Evolutionary conservation across 2,888 invertebrate genomes (phyloP).

Genomic region (Osedax fenrisi): DNA sequence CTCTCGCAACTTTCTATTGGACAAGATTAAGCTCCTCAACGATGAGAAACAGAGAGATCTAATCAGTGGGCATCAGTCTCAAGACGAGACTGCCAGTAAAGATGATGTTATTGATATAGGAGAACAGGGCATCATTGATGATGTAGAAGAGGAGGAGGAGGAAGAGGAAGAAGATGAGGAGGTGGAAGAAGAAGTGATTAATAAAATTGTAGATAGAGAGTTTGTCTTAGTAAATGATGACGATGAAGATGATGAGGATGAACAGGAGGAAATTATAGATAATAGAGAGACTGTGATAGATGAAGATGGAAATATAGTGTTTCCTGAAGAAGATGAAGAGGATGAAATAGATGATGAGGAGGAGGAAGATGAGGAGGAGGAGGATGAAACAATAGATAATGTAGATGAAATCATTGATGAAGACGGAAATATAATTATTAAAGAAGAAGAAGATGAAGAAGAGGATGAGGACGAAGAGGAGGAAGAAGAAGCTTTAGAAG

Average conservation of each 20-base stretch:
- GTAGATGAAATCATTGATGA: constrained; percentile 14
- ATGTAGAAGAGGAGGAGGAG: not conserved
- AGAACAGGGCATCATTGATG: no score
- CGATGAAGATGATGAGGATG: constrained; percentile 29
- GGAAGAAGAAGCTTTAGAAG: not conserved
- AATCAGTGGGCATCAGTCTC: no score
- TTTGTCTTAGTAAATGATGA: no score
- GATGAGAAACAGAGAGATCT: no score
- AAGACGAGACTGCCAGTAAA: no score
- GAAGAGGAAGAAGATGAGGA: not conserved
- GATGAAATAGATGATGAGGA: constrained; percentile 26
- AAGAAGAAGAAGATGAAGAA: constrained; percentile 25
- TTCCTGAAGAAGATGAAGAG: constrained; percentile 23
- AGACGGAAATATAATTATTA: constrained; percentile 30
- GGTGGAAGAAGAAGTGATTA: not conserved
- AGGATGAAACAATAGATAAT: constrained; percentile 26
- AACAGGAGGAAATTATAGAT: constrained; percentile 27
- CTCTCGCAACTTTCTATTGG: no score
- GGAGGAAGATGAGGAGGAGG: constrained; percentile 26
- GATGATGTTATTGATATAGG: no score
- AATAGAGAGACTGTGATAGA: constrained; percentile 22
- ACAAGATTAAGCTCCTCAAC: no score
- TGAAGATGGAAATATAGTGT: constrained; percentile 23
- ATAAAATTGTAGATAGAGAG: no score
- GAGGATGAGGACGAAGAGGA: not conserved